These are phyloP conservation scores for Meteorus cinctellus DNA, from an alignment of 2,888 invertebrate species.

Conservation along the genomic window DNA sequence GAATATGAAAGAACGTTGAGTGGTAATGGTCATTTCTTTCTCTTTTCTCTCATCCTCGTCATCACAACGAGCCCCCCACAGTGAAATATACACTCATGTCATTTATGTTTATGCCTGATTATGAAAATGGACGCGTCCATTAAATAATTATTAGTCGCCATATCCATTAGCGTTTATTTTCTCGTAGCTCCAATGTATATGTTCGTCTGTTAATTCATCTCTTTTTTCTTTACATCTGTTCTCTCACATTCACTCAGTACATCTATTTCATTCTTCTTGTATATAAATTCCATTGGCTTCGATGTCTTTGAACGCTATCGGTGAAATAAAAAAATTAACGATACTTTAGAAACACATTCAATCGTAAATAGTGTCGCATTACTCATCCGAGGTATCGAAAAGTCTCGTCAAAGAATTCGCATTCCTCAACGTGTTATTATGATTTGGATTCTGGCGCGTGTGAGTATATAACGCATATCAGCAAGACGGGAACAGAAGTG, in stretches of 20 bases:
- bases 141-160: slow-evolving; percentile 39
- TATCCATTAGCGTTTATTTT: slow-evolving; percentile 25
- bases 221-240: slow-evolving; percentile 10
- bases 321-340: slow-evolving; percentile 7
- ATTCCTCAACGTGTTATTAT: slow-evolving; percentile 32
- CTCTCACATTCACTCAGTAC: too few species aligned
- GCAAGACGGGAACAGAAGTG: slow-evolving; percentile 60
- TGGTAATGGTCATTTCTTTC: neutral
- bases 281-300: neutral
- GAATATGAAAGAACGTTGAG: neutral
- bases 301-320: neutral
- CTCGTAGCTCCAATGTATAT: neutral
- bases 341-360: neutral
- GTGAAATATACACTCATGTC: neutral
- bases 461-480: slow-evolving; percentile 54
- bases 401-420: slow-evolving; percentile 12
- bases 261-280: neutral
- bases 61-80: neutral
- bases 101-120: slow-evolving; percentile 39
- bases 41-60: neutral
- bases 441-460: neutral
- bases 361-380: slow-evolving; percentile 50
- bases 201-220: slow-evolving; percentile 21
- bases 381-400: slow-evolving; percentile 43
- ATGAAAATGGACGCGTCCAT: slow-evolving; percentile 40